phyloP scores from a whole-genome alignment of 2,888 invertebrate genomes.

The Schrankia costaestrigalis region DNA sequence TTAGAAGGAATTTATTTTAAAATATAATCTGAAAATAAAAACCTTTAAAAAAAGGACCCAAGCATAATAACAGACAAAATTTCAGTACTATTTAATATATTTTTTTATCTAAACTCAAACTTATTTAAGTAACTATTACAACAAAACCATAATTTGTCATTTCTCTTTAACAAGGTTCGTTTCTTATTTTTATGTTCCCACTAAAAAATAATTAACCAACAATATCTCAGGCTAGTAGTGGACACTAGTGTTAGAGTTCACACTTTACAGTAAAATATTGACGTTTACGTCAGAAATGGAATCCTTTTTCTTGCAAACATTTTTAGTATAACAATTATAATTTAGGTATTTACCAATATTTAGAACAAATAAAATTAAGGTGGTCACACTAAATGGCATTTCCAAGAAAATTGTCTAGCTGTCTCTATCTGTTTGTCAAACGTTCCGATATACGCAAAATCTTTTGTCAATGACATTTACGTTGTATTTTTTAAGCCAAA shows the following conservation, averaged over 20 bases:
- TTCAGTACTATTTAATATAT: too few species aligned
- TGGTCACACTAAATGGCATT: conserved; percentile 16
- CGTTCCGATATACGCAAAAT: conserved; percentile 5
- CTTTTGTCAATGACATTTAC: not conserved
- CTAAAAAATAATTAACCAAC: not conserved
- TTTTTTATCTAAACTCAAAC: too few species aligned
- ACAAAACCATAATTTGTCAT: too few species aligned
- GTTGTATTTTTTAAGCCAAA: not conserved
- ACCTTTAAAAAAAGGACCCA: not conserved
- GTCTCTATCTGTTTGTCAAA: conserved; percentile 10
- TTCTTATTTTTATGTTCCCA: not conserved
- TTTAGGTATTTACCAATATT: too few species aligned
- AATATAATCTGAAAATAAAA: too few species aligned
- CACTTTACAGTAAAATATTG: not conserved
- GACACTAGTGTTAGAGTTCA: not conserved
- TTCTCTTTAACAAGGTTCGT: too few species aligned
- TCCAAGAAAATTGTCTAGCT: conserved; percentile 26
- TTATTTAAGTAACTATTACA: too few species aligned
- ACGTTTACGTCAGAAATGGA: too few species aligned
- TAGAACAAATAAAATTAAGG: not conserved
- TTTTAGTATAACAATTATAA: too few species aligned
- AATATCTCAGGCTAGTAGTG: not conserved
- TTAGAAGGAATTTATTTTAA: not conserved
- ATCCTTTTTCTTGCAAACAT: too few species aligned
- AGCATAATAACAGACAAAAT: too few species aligned